A percentile compares a stretch with the other conserved stretches of the same genome.
Evolutionary conservation across 1,140 invertebrate species (phyloP).

Genomic region (Anastrepha ludens): DNA sequence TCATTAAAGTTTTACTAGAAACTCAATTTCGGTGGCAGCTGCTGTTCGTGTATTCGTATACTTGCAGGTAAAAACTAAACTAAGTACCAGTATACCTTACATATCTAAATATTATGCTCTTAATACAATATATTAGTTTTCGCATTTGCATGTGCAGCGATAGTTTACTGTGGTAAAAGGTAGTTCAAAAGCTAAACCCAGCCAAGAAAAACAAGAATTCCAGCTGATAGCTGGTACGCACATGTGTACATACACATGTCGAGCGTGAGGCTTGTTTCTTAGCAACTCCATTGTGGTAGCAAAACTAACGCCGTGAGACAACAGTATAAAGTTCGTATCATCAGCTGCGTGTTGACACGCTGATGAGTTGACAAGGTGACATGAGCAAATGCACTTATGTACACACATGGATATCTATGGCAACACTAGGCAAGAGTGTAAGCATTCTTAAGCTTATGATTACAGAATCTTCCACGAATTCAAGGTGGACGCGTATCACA

Average conservation of each 20-base stretch:
- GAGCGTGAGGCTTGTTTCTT: not conserved
- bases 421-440: not conserved
- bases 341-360: conserved; percentile 16
- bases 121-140: conserved; percentile 11
- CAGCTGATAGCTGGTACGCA: not conserved
- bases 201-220: conserved; percentile 24
- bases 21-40: no score
- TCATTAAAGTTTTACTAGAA: no score
- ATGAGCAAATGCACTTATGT: not conserved
- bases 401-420: not conserved
- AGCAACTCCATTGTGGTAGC: not conserved
- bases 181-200: not conserved
- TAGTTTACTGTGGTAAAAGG: not conserved
- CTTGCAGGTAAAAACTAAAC: no score
- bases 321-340: not conserved
- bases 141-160: not conserved
- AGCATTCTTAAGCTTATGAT: not conserved
- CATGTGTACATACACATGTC: not conserved
- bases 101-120: conserved; percentile 4
- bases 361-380: conserved; percentile 42
- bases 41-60: no score
- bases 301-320: not conserved
- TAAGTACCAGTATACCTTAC: not conserved
- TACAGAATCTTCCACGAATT: not conserved
- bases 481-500: not conserved